Percentiles rank a stretch among this genome's conserved stretches.
phyloP scores from a whole-genome alignment of 1,140 invertebrate species.

The Eupristina koningsbergeri region DNA sequence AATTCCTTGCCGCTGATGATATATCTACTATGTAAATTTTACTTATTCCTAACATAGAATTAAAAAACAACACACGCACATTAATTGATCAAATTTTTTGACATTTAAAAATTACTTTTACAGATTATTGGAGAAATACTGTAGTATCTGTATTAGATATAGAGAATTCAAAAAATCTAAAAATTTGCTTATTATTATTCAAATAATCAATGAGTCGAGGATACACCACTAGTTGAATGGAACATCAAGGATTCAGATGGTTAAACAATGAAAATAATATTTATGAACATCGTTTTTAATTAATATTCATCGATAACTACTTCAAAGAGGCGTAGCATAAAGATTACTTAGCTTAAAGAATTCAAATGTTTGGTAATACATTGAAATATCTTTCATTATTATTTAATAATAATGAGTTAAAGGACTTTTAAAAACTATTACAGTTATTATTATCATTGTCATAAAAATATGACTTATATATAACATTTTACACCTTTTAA shows the following conservation, averaged over 20 bases:
- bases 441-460: no score
- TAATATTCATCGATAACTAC: slow-evolving; percentile 53
- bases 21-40: neutral
- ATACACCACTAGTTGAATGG: neutral
- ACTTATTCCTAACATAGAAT: no score
- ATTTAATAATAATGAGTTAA: neutral
- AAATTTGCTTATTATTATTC: slow-evolving; percentile 31
- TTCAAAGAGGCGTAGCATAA: slow-evolving; percentile 13
- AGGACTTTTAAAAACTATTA: no score
- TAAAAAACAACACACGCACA: no score
- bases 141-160: neutral
- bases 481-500: neutral
- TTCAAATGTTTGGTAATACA: neutral
- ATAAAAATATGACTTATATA: neutral
- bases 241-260: slow-evolving; percentile 28
- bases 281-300: slow-evolving; percentile 43
- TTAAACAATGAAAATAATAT: slow-evolving; percentile 38
- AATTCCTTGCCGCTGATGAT: neutral
- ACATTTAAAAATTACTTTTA: neutral
- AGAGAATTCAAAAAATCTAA: slow-evolving; percentile 33
- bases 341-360: neutral
- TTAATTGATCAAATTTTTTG: neutral
- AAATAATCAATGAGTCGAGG: slow-evolving; percentile 43
- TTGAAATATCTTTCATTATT: neutral
- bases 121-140: slow-evolving; percentile 1